Evolutionary conservation across 2,797 vertebrate genomes (phyloP), one percentile per base, ranked within the genome.

Genomic region (Cynodonichthys magdalenae): DNA sequence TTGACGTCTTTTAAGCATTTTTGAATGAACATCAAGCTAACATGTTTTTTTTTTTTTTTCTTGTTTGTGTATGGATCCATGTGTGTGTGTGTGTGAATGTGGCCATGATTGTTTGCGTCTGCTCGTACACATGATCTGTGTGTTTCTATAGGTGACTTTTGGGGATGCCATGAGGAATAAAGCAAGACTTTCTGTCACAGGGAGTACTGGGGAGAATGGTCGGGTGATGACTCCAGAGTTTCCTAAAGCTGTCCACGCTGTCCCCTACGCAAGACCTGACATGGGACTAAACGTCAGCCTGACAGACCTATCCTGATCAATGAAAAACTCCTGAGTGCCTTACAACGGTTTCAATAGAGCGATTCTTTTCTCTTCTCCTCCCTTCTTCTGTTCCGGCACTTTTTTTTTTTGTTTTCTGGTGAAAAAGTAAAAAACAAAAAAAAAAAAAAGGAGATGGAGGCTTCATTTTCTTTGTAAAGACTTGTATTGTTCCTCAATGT

Each of bases 241-340:
- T 95, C 96, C 96, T 87, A 98, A 98, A 96, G 96, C 96, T 93
- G 95, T 98, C 95, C 96, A 98, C 93, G 94, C 95, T 91, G 95
- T 95, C 94, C 94, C 96, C 86, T 98, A 97, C 87, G 93, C 93
- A 92, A 97, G 96, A 94, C 95, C 97, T 94, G 97, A 96, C 94
- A 96, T 98, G 96, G 95, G 96, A 94, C 95, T 99, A 92, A 98
- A 95, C 95, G 96, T 97, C 96, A 97, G 98, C 95, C 95, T 99
- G 93, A 98, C 97, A 92, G 96, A 97, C 95, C 94, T 97, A 93
- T 99, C 95, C 90, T 99, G 96, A 97, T 96, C 94, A 93, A 94
- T 93, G 94, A 95, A 94, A 95, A 96, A 96, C 95, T 96, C 95
- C 94, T 93, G 95, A 98, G 98, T 99, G 98, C 98, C 98, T 99